A percentile compares a stretch with the other conserved stretches of the same genome.
phyloP scores from a whole-genome alignment of 2,888 invertebrate genomes.

The Cantharis flavilabris region DNA sequence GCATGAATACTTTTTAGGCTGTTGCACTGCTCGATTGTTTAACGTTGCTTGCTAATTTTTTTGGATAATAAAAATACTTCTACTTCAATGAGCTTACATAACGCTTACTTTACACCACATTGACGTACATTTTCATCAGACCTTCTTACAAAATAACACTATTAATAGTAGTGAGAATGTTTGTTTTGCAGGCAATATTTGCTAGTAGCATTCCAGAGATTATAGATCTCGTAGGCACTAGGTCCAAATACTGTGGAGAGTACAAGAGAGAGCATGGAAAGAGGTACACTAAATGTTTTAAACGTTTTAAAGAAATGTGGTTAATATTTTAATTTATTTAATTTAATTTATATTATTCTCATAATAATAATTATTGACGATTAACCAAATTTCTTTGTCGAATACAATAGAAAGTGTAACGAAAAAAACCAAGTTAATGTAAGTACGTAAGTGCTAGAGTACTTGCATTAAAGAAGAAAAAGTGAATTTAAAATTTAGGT shows the following conservation, averaged over 20 bases:
- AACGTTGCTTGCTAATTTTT: slow-evolving; percentile 13
- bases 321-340: not conserved
- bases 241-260: slow-evolving; percentile 99
- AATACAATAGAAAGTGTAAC: not conserved
- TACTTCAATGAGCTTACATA: slow-evolving; percentile 8
- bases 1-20: slow-evolving; percentile 26
- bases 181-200: slow-evolving; percentile 97
- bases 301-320: slow-evolving; percentile 22
- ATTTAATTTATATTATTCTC: no score
- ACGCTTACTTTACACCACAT: slow-evolving; percentile 5
- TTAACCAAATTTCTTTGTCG: slow-evolving; percentile 14
- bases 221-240: slow-evolving; percentile 98
- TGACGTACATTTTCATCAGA: not conserved
- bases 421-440: not conserved
- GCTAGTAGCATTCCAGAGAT: slow-evolving; percentile 99
- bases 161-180: slow-evolving; percentile 50
- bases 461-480: not conserved
- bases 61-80: not conserved
- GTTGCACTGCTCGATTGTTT: slow-evolving; percentile 37
- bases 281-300: slow-evolving; percentile 71
- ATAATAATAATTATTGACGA: not conserved
- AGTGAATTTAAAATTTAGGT: not conserved
- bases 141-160: slow-evolving; percentile 26
- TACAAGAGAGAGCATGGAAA: slow-evolving; percentile 99
- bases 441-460: not conserved